Conservation (phyloP, 1,140 invertebrate species). For the Forficula auricularia region DNA sequence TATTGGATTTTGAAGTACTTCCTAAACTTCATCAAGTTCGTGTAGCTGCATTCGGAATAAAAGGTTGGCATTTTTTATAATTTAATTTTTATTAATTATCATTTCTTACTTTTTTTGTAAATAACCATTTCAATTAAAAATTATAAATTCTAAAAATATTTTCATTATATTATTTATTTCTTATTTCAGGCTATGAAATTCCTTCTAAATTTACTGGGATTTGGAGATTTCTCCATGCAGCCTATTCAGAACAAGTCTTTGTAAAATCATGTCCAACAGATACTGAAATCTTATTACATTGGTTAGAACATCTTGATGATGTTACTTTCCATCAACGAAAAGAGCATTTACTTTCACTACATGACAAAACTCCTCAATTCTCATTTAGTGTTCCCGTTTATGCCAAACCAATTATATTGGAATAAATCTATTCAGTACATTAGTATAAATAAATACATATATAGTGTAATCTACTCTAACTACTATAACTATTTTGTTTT, state of each 20-base stretch:
- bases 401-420: conserved; percentile 9
- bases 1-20: conserved; percentile 36
- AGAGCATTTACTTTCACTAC: not conserved
- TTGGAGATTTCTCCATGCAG: conserved; percentile 40
- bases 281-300: conserved; percentile 40
- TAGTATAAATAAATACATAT: too few species aligned
- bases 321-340: conserved; percentile 12
- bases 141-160: not conserved
- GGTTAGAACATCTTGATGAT: conserved; percentile 33
- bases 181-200: conserved; percentile 25
- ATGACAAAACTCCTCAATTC: conserved; percentile 6
- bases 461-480: too few species aligned
- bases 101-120: not conserved
- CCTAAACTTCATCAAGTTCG: conserved; percentile 40
- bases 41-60: conserved; percentile 33
- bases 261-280: conserved; percentile 41
- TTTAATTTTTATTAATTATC: not conserved
- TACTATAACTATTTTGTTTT: too few species aligned
- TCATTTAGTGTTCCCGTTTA: conserved; percentile 8
- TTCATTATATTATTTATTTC: not conserved
- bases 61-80: conserved; percentile 17
- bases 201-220: conserved; percentile 31
- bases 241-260: conserved; percentile 37
- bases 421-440: not conserved
- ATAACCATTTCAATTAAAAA: not conserved